Evolutionary conservation across 2,113 vertebrate species (phyloP).

Genomic region (Leptosomus discolor): DNA sequence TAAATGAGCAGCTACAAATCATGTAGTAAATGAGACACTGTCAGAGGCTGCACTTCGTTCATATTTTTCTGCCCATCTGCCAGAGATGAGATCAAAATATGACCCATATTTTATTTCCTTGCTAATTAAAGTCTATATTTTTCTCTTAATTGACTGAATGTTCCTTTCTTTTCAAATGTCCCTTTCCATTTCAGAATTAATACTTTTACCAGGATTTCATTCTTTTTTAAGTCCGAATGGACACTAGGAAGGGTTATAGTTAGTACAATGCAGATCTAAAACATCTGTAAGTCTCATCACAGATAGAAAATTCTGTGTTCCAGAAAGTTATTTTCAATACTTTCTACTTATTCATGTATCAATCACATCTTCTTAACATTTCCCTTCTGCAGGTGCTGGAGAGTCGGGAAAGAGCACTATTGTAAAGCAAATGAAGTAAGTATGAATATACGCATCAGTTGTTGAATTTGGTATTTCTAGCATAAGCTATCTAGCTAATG

Average conservation of each 20-base stretch:
- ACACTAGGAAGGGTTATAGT: not conserved
- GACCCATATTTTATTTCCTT: not conserved
- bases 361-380: not conserved
- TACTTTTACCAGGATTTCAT: not conserved
- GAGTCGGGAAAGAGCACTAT: constrained; percentile 82
- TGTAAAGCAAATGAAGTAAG: constrained; percentile 83
- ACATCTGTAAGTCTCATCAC: not conserved
- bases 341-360: not conserved
- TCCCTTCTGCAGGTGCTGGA: constrained; percentile 73
- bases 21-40: not conserved
- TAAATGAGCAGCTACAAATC: not conserved
- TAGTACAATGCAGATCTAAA: not conserved
- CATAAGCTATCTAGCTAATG: not conserved
- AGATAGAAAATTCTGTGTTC: not conserved
- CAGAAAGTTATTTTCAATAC: not conserved
- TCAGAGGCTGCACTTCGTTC: not conserved
- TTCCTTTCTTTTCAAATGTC: not conserved
- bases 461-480: not conserved
- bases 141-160: not conserved
- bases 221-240: not conserved
- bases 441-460: constrained; percentile 28
- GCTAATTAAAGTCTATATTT: not conserved
- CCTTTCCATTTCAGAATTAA: not conserved
- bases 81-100: not conserved
- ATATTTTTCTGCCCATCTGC: not conserved